A percentile compares a stretch with the other conserved stretches of the same genome.
These are phyloP conservation scores for Macrostomum cliftonense DNA, from an alignment of 2,888 invertebrate genomes.

Conservation along the genomic window DNA sequence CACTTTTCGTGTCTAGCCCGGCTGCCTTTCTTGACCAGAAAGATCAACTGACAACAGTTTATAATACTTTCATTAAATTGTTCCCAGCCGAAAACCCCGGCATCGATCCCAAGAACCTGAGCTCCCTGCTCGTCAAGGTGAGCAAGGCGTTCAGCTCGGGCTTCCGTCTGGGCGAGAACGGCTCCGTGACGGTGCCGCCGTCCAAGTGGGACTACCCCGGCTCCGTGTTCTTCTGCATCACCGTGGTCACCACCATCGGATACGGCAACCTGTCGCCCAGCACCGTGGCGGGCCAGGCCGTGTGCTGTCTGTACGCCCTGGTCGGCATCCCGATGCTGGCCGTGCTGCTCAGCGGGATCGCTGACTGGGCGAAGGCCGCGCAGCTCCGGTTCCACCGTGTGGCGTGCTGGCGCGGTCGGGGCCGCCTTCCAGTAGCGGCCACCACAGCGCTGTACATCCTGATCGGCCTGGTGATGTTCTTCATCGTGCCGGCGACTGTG, in stretches of 20 bases:
- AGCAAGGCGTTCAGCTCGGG: too few relatives aligned
- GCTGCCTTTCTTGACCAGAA: too few relatives aligned
- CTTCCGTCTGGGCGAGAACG: too few relatives aligned
- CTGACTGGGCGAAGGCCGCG: constrained; percentile 11
- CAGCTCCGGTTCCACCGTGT: constrained; percentile 7
- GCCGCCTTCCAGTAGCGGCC: not conserved
- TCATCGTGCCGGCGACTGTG: constrained; percentile 11
- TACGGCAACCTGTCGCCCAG: constrained; percentile 19
- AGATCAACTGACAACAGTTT: too few relatives aligned
- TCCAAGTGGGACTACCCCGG: constrained; percentile 17
- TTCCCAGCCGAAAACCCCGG: too few relatives aligned
- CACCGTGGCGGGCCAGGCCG: constrained; percentile 15
- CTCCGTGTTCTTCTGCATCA: constrained; percentile 18
- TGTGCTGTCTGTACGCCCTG: constrained; percentile 17
- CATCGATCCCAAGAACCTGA: too few relatives aligned
- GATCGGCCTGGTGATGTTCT: constrained; percentile 1
- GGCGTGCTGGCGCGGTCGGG: not conserved
- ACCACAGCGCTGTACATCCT: not conserved
- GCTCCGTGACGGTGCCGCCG: not conserved
- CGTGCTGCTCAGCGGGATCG: constrained; percentile 14
- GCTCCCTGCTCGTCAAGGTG: too few relatives aligned
- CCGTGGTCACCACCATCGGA: constrained; percentile 19
- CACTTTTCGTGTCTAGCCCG: too few relatives aligned
- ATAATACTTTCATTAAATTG: too few relatives aligned
- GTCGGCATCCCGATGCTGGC: constrained; percentile 18